These are phyloP conservation scores for Siniperca knerii DNA, from an alignment of 2,113 vertebrate species.

Conservation along the genomic window DNA sequence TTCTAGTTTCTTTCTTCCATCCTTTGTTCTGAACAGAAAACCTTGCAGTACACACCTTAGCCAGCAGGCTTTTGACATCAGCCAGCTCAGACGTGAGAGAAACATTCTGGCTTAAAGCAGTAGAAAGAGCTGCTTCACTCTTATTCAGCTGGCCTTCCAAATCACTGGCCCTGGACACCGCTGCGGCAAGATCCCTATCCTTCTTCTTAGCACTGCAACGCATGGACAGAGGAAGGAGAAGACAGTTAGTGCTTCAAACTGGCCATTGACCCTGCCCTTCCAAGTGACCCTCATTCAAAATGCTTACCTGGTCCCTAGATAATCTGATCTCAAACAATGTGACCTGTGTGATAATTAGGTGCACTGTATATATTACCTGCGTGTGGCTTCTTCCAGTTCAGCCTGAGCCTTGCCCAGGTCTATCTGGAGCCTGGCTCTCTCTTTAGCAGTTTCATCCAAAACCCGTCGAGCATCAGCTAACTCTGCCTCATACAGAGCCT, in stretches of 20 bases:
- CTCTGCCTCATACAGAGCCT: constrained; percentile 93
- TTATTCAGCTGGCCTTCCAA: constrained; percentile 91
- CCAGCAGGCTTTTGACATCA: constrained; percentile 89
- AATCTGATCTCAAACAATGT: not conserved
- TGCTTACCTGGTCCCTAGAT: not conserved
- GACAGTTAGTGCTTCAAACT: not conserved
- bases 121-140: constrained; percentile 89
- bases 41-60: constrained; percentile 85
- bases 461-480: constrained; percentile 93
- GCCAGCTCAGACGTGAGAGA: constrained; percentile 87
- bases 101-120: constrained; percentile 89
- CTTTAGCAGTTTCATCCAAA: constrained; percentile 94
- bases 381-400: constrained; percentile 90
- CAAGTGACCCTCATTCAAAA: not conserved
- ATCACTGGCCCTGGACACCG: constrained; percentile 88
- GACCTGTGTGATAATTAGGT: not conserved
- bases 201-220: constrained; percentile 91
- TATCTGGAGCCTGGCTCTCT: constrained; percentile 94
- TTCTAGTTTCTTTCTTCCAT: not conserved
- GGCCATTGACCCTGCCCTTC: not conserved
- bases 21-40: not conserved
- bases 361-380: constrained; percentile 74
- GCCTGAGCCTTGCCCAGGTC: constrained; percentile 91
- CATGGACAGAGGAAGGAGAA: not conserved
- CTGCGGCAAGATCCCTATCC: constrained; percentile 88